Evolutionary conservation across 1,140 invertebrate genomes (phyloP), one percentile per base, ranked within the genome.

Genomic region (Pseudomyrmex sp.): DNA sequence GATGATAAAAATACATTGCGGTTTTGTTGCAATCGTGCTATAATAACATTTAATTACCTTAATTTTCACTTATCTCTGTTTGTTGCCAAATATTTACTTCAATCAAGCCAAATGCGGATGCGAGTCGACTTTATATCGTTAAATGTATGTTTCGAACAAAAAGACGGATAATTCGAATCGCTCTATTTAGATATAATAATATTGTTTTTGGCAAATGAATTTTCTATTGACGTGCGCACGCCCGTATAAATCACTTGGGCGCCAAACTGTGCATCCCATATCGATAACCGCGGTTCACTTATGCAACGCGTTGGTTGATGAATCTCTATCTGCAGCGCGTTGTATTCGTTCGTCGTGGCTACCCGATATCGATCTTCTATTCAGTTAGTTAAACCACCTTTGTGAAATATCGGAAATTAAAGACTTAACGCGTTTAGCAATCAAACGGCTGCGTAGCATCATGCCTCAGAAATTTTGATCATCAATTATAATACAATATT

Each of bases 161-260:
- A 15, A n/a, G 44, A 46, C 1, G 66, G 44, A 75, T 75, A 66
- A 83, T 83, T 73, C 52, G 77, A 83, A 79, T 77, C 44, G 62
- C 73, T 83, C 52, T 83, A 77, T 76, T 83, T 83, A 58, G 20
- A 44, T 77, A 76, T 77, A 83, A 58, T 70, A 68, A 65, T 86
- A 87, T 86, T 87, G 72, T 87, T 58, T 52, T 3, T 20, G 56
- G 20, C 74, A 68, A 79, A 79, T 68, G 82, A 84, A 84, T 84
- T 84, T 77, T 80, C 63, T 26, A 82, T 65, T 26, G n/a, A 56
- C 35, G 63, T 35, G 18, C 72, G 10, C 35, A 62, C 63, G 62
- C 15, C 56, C 46, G 62, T 79, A 79, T 79, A 69, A 84, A 84
- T 84, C 75, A 74, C 48, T 75, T 74, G 68, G 48, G 48, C 68